Evolutionary conservation across 2,888 invertebrate genomes (phyloP).

Genomic region (Agrochola lychnidis): DNA sequence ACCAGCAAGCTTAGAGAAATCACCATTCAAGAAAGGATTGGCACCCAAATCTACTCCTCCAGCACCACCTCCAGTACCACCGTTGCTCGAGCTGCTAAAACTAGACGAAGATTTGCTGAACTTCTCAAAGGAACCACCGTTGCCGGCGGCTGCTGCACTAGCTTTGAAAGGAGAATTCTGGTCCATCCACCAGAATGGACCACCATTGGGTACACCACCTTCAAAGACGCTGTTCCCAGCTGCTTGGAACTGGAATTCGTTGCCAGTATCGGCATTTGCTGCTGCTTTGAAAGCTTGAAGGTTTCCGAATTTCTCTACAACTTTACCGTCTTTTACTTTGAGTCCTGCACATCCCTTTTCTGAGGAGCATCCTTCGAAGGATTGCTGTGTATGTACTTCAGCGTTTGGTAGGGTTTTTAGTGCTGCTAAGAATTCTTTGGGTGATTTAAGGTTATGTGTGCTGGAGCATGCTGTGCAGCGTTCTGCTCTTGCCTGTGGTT

Average conservation of each 20-base stretch:
- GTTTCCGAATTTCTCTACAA: conserved; percentile 85
- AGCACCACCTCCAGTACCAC: conserved; percentile 61
- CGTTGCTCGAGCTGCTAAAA: conserved; percentile 73
- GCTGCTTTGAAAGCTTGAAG: conserved; percentile 82
- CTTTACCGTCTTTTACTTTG: conserved; percentile 86
- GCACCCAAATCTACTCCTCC: conserved; percentile 67
- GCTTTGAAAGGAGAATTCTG: conserved; percentile 91
- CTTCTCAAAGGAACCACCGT: conserved; percentile 79
- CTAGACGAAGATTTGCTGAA: conserved; percentile 80
- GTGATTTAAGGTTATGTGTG: conserved; percentile 75
- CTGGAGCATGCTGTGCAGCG: conserved; percentile 81
- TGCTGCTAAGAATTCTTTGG: conserved; percentile 78
- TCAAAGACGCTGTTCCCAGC: conserved; percentile 80
- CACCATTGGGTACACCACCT: conserved; percentile 76
- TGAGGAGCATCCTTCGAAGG: conserved; percentile 84
- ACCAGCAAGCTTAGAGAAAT: conserved; percentile 72
- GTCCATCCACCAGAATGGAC: conserved; percentile 92
- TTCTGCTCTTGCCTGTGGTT: conserved; percentile 79
- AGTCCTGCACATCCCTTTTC: conserved; percentile 87
- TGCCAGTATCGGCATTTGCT: conserved; percentile 74
- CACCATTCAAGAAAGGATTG: conserved; percentile 82
- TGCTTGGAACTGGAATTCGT: conserved; percentile 84
- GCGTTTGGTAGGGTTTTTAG: conserved; percentile 78
- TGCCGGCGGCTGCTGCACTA: conserved; percentile 72
- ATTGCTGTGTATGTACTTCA: conserved; percentile 85